These are phyloP conservation scores for Barbus barbus DNA, from an alignment of 2,113 vertebrate genomes.

Conservation along the genomic window DNA sequence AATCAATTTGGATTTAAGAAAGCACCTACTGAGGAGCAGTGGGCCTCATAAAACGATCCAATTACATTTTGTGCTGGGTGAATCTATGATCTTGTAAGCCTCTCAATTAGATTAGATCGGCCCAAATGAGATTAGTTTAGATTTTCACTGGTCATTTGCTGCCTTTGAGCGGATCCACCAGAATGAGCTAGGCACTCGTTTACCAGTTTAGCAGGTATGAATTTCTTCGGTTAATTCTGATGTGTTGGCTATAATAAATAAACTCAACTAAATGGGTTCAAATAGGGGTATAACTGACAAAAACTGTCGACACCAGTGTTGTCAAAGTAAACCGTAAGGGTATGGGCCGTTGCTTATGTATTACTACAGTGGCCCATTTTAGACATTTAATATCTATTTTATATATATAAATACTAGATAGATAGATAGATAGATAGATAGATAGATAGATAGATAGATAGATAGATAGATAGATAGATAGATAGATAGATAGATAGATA, in stretches of 20 bases:
- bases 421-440: too few species aligned
- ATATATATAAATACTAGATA: too few species aligned
- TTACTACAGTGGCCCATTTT: neutral
- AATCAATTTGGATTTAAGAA: slow-evolving; percentile 71
- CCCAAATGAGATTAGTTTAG: slow-evolving; percentile 72
- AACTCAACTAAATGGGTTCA: neutral
- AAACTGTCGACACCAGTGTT: neutral
- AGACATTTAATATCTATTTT: too few species aligned
- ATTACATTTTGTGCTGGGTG: slow-evolving; percentile 66
- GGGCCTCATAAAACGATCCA: slow-evolving; percentile 67
- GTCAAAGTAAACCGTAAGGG: neutral
- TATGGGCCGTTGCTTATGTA: neutral
- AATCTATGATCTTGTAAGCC: slow-evolving; percentile 68
- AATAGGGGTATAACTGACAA: neutral
- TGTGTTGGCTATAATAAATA: slow-evolving; percentile 11
- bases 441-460: too few species aligned
- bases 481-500: too few species aligned
- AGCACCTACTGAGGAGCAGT: slow-evolving; percentile 64
- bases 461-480: too few species aligned
- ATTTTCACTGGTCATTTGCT: slow-evolving; percentile 68
- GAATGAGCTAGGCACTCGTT: slow-evolving; percentile 30
- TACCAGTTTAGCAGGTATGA: slow-evolving; percentile 7
- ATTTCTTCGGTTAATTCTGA: neutral
- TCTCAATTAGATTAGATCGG: slow-evolving; percentile 66
- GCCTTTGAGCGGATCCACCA: slow-evolving; percentile 51